Evolutionary conservation across 2,113 vertebrate genomes (phyloP), one percentile per base, ranked within the genome.

Genomic region (Lepus americanus): DNA sequence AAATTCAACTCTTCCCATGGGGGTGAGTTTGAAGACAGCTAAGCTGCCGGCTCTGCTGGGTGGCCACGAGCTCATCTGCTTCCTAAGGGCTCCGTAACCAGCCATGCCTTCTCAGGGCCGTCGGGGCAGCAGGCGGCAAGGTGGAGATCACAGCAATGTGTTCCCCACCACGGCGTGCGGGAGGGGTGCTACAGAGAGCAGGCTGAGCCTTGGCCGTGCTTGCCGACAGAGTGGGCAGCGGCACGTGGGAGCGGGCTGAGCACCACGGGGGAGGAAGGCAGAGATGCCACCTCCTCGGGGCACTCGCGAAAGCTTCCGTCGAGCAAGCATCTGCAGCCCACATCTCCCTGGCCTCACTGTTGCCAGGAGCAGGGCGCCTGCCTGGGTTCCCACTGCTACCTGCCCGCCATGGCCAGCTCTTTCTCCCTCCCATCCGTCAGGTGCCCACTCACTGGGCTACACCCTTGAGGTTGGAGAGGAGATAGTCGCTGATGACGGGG

Each of bases 401-500:
- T 20, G 36, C 3, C 9, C 0, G 25, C 13, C 17, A 17, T 14
- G 23, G 63, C 63, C n/a, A 0, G 31, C n/a, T 31, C 14, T 1
- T 9, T 22, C 3, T 22, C 11, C n/a, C 1, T 55, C 1, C 44
- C 44, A 13, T 0, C 27, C 0, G 6, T 63, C 44, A 19, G 5
- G 13, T 1, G 19, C 5, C 22, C 66, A 94, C 99, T 99, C 98
- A 99, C 99, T 99, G 99, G 94, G 99, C 99, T 22, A 99, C 97
- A 49, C 98, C 98, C 96, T 98, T 98, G 83, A 99, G 98, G 97
- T 99, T 99, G 95, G 99, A 99, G 55, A 99, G 99, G 82, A 99
- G 98, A 92, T 99, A 99, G 79, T 99, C 99, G 0, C 99, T 99
- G 97, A 99, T 98, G 4, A 98, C 97, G 0, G 99, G 99, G 90